Conservation (phyloP, 2,797 vertebrate genomes). For the Syncerus caffer region DNA sequence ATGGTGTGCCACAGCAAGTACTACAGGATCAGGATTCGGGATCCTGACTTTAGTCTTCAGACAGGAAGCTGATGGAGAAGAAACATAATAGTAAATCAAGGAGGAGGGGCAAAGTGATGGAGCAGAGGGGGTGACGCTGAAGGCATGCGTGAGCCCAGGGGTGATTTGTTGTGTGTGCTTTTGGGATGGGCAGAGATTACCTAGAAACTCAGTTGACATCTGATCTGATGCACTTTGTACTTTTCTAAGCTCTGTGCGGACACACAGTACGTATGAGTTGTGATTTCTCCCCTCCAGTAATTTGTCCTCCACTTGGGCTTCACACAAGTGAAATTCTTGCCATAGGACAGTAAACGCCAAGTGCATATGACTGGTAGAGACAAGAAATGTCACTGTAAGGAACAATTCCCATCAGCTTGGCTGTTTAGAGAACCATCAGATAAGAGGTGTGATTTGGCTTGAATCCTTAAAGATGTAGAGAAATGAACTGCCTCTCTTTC, state of each 20-base stretch:
- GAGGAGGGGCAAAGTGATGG: not conserved
- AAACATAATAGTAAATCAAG: not conserved
- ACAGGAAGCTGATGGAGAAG: not conserved
- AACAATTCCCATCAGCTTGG: not conserved
- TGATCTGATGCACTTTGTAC: not conserved
- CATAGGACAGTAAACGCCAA: not conserved
- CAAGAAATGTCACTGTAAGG: not conserved
- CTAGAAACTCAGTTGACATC: not conserved
- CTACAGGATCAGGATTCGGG: not conserved
- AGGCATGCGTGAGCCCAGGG: not conserved
- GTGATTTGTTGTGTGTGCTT: not conserved
- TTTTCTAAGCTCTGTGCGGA: not conserved
- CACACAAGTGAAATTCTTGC: not conserved
- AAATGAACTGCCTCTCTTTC: not conserved
- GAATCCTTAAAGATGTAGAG: not conserved
- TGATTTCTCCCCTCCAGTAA: not conserved
- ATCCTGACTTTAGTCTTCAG: not conserved
- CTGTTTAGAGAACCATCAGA: not conserved
- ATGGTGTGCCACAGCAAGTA: not conserved
- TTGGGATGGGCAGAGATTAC: not conserved
- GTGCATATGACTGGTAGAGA: not conserved
- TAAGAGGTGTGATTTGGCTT: not conserved
- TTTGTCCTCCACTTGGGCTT: not conserved
- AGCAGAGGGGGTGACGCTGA: not conserved
- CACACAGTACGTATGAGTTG: not conserved